Evolutionary conservation across 1,140 invertebrate genomes (phyloP), one percentile per base, ranked within the genome.

Genomic region (Parasteatoda tepidariorum): DNA sequence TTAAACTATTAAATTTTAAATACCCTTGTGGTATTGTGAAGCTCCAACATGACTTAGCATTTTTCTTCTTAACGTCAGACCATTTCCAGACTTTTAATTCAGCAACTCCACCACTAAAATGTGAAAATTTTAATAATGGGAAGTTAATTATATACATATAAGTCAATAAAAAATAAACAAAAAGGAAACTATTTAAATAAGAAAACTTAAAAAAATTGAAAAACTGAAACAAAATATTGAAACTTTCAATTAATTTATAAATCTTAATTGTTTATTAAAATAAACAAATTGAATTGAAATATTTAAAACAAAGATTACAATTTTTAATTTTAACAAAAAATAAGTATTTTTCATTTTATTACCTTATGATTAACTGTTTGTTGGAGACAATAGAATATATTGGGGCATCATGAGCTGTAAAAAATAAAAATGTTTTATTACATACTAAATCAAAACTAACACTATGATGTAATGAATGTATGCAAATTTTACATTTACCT

Each of bases 1-100:
- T 41, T 41, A 41, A 48, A 48, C 18, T 48, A 48, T 13, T 48
- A 4, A 48, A 48, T 13, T 2, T 2, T 57, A 59, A 24, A 11
- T 70, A 86, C 85, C 84, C 79, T 84, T 86, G 89, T n/a, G 94
- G 92, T 84, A 95, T 91, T 84, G 91, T 91, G 15, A 95, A 91
- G 38, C 88, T 91, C 94, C 94, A 95, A 15, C 90, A 89, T 22
- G 89, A 86, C 85, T 88, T 91, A 90, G 87, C 89, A 88, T 70
- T 59, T 38, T 90, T 92, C 30, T 91, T 92, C 70, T 89, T 89
- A 26, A 94, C 88, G 33, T 89, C 89, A 84, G 93, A 92, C 94
- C 94, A 96, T 82, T 93, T 92, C 91, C 93, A 94, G 31, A 93
- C 95, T 85, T 88, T 89, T 75, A 96, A 93, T 88, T 93, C 92